Evolutionary conservation across 2,113 vertebrate genomes (phyloP).

Genomic region (Proterorhinus semilunaris): DNA sequence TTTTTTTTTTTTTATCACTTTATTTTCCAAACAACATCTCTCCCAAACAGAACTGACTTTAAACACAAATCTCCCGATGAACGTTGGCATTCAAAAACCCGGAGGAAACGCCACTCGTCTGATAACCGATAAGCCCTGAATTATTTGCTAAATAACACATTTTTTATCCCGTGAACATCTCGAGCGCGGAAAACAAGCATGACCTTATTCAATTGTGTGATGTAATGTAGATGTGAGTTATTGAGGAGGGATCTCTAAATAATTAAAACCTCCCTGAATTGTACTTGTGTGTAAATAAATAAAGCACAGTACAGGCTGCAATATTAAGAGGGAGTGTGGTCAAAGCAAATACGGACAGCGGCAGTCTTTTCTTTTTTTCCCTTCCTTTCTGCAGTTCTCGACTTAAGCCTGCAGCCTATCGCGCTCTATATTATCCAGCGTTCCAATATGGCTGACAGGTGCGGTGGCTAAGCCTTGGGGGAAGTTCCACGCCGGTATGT

Average conservation of each 20-base stretch:
- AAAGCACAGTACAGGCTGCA: background rate
- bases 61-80: conserved; percentile 8
- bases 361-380: conserved; percentile 14
- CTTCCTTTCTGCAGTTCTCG: too few relatives aligned
- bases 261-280: background rate
- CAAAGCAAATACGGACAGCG: background rate
- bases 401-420: too few relatives aligned
- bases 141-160: background rate
- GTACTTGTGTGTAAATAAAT: conserved; percentile 1
- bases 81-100: conserved; percentile 6
- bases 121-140: background rate
- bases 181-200: background rate
- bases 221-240: background rate
- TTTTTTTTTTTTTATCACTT: background rate
- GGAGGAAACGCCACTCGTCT: background rate
- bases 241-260: background rate
- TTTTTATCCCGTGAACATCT: conserved; percentile 7
- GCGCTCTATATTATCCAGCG: too few relatives aligned
- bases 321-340: background rate
- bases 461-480: too few relatives aligned
- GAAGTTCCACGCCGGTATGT: too few relatives aligned
- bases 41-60: background rate
- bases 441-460: too few relatives aligned
- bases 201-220: conserved; percentile 35
- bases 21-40: background rate